A percentile compares a stretch with the other conserved stretches of the same genome.
These are phyloP conservation scores for Sweltsa coloradensis DNA, from an alignment of 1,140 invertebrate species.

Conservation along the genomic window DNA sequence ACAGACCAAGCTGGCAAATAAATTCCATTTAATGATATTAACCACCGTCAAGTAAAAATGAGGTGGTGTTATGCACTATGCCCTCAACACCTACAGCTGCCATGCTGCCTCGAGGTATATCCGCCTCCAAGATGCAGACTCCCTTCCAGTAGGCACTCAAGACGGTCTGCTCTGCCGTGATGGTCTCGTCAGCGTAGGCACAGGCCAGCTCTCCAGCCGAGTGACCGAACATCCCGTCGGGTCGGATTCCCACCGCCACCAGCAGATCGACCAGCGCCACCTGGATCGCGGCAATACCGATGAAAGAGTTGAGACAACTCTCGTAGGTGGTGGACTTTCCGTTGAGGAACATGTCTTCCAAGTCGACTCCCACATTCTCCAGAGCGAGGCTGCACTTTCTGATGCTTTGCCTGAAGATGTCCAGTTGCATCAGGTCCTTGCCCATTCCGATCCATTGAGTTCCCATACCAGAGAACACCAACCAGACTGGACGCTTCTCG, in stretches of 20 bases:
- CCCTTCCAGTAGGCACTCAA: conserved; percentile 48
- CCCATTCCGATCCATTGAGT: conserved; percentile 83
- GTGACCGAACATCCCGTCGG: conserved; percentile 51
- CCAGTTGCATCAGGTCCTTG: conserved; percentile 48
- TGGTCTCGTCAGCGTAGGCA: conserved; percentile 49
- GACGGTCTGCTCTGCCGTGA: conserved; percentile 46
- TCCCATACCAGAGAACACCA: conserved; percentile 85
- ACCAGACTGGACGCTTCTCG: conserved; percentile 60
- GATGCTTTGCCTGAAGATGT: conserved; percentile 59
- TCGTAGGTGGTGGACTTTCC: conserved; percentile 61
- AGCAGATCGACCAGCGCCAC: conserved; percentile 45
- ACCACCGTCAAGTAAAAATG: no score
- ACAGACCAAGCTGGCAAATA: no score
- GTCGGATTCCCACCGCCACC: conserved; percentile 31
- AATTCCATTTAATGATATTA: no score
- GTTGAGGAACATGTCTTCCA: conserved; percentile 66
- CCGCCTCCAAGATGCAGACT: conserved; percentile 37
- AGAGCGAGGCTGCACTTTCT: conserved; percentile 58
- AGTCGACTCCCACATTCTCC: conserved; percentile 58
- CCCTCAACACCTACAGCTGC: no score
- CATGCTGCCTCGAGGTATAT: conserved; percentile 33
- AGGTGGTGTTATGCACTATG: no score
- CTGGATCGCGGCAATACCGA: conserved; percentile 78
- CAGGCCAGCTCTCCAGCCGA: conserved; percentile 51
- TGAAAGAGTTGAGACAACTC: conserved; percentile 69